phyloP scores from a whole-genome alignment of 2,797 vertebrate genomes.

The Sitta carolinensis region DNA sequence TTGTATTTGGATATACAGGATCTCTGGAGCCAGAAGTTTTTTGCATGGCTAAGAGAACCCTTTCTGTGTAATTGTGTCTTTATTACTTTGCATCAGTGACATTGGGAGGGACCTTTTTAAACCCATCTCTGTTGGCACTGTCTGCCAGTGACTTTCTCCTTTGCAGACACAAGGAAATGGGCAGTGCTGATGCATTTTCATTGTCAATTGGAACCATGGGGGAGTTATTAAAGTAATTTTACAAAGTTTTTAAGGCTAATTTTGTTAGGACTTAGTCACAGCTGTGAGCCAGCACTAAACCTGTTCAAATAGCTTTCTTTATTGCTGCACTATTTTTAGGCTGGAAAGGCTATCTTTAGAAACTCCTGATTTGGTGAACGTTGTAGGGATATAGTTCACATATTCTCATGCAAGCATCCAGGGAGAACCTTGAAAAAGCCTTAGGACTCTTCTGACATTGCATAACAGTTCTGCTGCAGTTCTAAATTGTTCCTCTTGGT shows the following conservation, averaged over 20 bases:
- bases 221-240: not conserved
- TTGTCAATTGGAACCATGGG: not conserved
- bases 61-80: not conserved
- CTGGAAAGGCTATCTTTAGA: not conserved
- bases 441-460: not conserved
- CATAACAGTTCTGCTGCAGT: not conserved
- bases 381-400: not conserved
- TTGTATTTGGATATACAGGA: not conserved
- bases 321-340: not conserved
- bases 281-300: not conserved
- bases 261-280: not conserved
- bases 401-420: not conserved
- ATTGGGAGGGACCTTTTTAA: not conserved
- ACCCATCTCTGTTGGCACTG: rapidly evolving
- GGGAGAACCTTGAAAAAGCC: not conserved
- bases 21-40: not conserved
- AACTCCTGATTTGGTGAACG: not conserved
- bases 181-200: not conserved
- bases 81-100: not conserved
- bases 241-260: not conserved
- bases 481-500: not conserved
- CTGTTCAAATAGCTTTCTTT: not conserved
- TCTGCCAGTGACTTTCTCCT: not conserved
- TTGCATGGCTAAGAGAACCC: rapidly evolving
- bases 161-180: not conserved